Conservation (phyloP, 2,797 vertebrate species). For the Neopelma chrysocephalum region DNA sequence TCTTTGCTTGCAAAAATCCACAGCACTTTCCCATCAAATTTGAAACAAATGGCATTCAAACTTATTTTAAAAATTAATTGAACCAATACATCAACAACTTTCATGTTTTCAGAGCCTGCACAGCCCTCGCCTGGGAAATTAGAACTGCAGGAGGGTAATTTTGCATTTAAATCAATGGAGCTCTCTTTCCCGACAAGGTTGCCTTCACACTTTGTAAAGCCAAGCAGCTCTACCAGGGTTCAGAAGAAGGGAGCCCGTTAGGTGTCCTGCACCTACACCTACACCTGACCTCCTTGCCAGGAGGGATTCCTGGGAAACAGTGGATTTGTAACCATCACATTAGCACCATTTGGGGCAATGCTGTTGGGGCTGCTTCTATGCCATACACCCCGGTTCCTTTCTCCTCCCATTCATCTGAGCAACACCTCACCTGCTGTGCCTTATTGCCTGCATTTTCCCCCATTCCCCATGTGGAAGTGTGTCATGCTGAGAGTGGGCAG, state of each 20-base stretch:
- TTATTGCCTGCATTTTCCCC: not conserved
- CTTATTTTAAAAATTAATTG: constrained; percentile 59
- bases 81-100: constrained; percentile 58
- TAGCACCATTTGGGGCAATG: not conserved
- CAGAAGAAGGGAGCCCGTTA: not conserved
- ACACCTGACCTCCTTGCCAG: not conserved
- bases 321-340: not conserved
- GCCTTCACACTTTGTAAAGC: not conserved
- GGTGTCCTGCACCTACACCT: not conserved
- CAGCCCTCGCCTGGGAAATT: constrained; percentile 29
- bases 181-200: not conserved
- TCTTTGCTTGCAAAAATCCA: not conserved
- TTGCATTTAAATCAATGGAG: constrained; percentile 46
- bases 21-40: not conserved
- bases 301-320: not conserved
- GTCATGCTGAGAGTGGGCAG: not conserved
- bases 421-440: not conserved
- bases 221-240: not conserved
- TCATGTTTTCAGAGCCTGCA: constrained; percentile 28
- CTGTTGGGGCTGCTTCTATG: rapidly evolving
- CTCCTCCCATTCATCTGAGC: not conserved
- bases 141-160: constrained; percentile 42
- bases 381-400: not conserved
- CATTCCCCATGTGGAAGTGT: rapidly evolving
- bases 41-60: constrained; percentile 31